phyloP scores from a whole-genome alignment of 2,797 vertebrate species.

The Phoebastria nigripes region DNA sequence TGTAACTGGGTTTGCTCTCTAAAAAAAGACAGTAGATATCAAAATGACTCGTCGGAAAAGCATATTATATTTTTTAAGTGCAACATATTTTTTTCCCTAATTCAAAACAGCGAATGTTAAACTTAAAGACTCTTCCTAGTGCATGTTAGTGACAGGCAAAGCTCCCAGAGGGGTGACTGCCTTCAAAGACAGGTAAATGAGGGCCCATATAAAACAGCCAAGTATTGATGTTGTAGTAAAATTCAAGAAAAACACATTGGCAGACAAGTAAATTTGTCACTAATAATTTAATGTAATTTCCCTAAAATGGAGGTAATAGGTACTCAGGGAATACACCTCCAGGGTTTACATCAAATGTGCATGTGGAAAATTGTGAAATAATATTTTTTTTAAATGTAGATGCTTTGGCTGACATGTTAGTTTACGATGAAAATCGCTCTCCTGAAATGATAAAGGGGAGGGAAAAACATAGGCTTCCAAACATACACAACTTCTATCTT shows the following conservation, averaged over 20 bases:
- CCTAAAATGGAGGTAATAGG: slow-evolving; percentile 83
- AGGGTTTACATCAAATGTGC: slow-evolving; percentile 80
- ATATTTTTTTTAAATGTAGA: slow-evolving; percentile 73
- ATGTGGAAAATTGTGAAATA: slow-evolving; percentile 76
- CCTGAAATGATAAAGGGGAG: slow-evolving; percentile 68
- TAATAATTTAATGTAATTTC: slow-evolving; percentile 86
- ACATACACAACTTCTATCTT: background rate
- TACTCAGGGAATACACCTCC: slow-evolving; percentile 81
- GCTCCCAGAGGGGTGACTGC: slow-evolving; percentile 79
- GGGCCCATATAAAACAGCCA: slow-evolving; percentile 79
- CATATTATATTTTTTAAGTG: slow-evolving; percentile 54
- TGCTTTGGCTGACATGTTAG: slow-evolving; percentile 78
- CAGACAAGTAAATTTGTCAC: slow-evolving; percentile 86
- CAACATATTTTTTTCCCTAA: slow-evolving; percentile 68
- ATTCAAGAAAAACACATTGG: slow-evolving; percentile 84
- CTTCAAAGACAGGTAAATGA: slow-evolving; percentile 80
- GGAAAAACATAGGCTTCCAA: slow-evolving; percentile 33
- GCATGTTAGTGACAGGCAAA: slow-evolving; percentile 74
- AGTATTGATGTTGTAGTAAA: slow-evolving; percentile 84
- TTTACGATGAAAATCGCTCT: slow-evolving; percentile 75
- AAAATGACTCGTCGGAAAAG: slow-evolving; percentile 43
- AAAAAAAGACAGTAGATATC: background rate
- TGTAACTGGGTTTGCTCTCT: background rate
- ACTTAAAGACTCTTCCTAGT: slow-evolving; percentile 73
- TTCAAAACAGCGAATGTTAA: slow-evolving; percentile 73